Percentiles rank a stretch among this genome's conserved stretches.
Evolutionary conservation across 2,888 invertebrate species (phyloP).

Genomic region (Calliphora vomitoria): DNA sequence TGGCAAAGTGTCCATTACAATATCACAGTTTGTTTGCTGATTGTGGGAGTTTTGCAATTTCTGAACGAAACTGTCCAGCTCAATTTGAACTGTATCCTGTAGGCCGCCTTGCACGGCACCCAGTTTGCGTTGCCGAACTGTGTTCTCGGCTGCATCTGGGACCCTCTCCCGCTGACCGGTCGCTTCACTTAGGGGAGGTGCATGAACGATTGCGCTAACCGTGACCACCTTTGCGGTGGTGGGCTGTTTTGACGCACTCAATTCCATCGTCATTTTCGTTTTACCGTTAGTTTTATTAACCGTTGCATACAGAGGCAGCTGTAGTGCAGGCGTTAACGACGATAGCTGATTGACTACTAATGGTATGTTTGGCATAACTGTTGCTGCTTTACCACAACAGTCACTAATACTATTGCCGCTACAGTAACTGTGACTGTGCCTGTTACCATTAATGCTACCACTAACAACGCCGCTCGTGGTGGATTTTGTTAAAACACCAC

Average conservation of each 20-base stretch:
- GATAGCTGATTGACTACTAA: conserved; percentile 55
- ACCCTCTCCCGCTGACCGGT: background rate
- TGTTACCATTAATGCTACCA: background rate
- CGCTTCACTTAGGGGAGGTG: conserved; percentile 1
- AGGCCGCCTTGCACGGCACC: conserved; percentile 73
- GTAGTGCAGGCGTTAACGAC: conserved; percentile 45
- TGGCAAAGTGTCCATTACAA: conserved; percentile 72
- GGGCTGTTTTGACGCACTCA: conserved; percentile 31
- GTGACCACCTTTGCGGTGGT: conserved; percentile 34
- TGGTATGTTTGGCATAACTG: conserved; percentile 63
- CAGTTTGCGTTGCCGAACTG: conserved; percentile 70
- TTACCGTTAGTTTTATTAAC: conserved; percentile 79
- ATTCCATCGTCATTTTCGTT: conserved; percentile 49
- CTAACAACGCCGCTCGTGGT: conserved; percentile 12
- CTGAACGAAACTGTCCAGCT: conserved; percentile 37
- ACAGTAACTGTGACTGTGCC: conserved; percentile 13
- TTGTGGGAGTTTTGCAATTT: conserved; percentile 32
- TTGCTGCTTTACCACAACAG: conserved; percentile 62
- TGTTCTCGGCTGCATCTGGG: background rate
- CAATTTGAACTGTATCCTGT: conserved; percentile 67
- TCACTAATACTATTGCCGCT: conserved; percentile 53
- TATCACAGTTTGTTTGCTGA: conserved; percentile 77
- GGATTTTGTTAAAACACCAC: conserved; percentile 50
- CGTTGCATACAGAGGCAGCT: conserved; percentile 79
- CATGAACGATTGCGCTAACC: conserved; percentile 43